Evolutionary conservation across 2,797 vertebrate genomes (phyloP).

Genomic region (Phrynocephalus vlangalii): DNA sequence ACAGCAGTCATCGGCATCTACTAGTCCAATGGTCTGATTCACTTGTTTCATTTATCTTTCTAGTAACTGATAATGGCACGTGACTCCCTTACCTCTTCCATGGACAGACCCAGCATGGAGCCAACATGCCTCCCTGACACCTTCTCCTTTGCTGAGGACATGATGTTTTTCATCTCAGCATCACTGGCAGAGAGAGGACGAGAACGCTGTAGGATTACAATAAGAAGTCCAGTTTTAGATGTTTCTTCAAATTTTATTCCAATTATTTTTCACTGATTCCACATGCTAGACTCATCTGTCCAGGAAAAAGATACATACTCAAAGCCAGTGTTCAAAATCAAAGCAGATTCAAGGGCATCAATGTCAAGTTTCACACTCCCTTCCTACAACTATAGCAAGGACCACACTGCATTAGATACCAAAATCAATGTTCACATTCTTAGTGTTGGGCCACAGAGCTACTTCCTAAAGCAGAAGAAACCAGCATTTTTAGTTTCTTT

Average conservation of each 20-base stretch:
- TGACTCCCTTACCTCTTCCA: constrained; percentile 88
- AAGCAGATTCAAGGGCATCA: background rate
- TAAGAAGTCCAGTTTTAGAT: constrained; percentile 49
- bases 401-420: constrained; percentile 17
- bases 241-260: constrained; percentile 23
- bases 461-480: constrained; percentile 21
- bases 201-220: constrained; percentile 76
- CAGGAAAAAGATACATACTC: constrained; percentile 18
- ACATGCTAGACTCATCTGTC: constrained; percentile 48
- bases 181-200: constrained; percentile 83
- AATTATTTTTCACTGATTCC: constrained; percentile 34
- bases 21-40: constrained; percentile 2
- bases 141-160: constrained; percentile 80
- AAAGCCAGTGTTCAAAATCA: constrained; percentile 28
- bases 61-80: constrained; percentile 21
- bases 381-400: constrained; percentile 40
- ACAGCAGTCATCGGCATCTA: background rate
- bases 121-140: constrained; percentile 76
- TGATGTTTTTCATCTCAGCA: constrained; percentile 80
- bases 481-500: constrained; percentile 22
- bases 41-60: constrained; percentile 15
- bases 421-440: constrained; percentile 18
- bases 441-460: background rate
- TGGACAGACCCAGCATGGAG: constrained; percentile 85
- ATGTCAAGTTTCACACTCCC: constrained; percentile 28